Percentiles rank a stretch among this genome's conserved stretches.
phyloP scores from a whole-genome alignment of 2,113 vertebrate genomes.

The Climacteris rufus region DNA sequence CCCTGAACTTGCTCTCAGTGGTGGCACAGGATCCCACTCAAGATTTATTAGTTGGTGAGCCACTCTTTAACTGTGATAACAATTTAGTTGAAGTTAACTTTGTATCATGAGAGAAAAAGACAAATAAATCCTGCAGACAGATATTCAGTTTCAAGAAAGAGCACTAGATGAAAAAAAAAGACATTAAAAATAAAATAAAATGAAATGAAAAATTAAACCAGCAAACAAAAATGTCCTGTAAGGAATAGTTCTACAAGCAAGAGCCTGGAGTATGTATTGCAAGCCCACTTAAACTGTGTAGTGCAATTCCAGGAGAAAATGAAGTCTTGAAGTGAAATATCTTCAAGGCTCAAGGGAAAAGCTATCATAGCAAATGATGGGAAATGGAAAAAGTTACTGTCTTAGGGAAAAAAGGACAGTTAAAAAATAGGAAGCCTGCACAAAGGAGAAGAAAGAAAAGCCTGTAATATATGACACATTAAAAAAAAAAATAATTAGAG shows the following conservation, averaged over 20 bases:
- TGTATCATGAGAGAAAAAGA: not conserved
- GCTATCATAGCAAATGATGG: not conserved
- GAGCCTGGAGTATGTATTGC: not conserved
- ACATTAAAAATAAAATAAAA: not conserved
- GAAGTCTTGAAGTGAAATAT: conserved; percentile 16
- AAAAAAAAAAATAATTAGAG: not conserved
- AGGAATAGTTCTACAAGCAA: not conserved
- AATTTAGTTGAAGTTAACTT: not conserved
- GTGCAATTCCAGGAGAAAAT: conserved; percentile 16
- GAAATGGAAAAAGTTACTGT: not conserved
- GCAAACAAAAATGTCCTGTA: not conserved
- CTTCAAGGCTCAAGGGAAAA: not conserved
- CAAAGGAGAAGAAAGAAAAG: not conserved
- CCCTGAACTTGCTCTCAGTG: not conserved
- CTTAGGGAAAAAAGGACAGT: not conserved
- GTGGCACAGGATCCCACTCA: not conserved
- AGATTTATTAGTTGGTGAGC: not conserved
- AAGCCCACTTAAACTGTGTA: not conserved
- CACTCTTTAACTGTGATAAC: not conserved
- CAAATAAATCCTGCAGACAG: not conserved
- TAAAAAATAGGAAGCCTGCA: not conserved
- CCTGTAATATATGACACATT: not conserved
- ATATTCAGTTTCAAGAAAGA: not conserved
- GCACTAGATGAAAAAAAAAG: not conserved
- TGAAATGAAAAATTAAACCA: not conserved